phyloP scores from a whole-genome alignment of 2,113 vertebrate genomes.

The Eurystomus gularis region DNA sequence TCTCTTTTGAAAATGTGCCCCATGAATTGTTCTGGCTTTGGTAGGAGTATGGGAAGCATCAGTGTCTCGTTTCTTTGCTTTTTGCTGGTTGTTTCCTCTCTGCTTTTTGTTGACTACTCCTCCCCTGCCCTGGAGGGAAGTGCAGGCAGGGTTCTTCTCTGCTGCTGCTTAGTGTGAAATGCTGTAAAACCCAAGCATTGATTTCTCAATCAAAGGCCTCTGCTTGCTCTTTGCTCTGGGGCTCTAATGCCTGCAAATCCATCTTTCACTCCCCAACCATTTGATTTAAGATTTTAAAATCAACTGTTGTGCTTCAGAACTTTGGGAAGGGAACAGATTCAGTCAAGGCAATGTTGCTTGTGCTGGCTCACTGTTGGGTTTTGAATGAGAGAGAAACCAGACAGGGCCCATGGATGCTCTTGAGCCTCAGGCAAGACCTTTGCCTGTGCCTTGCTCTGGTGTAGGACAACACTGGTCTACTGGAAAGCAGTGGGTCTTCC shows the following conservation, averaged over 20 bases:
- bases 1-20: not conserved
- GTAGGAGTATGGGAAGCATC: not conserved
- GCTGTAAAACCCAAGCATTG: slow-evolving; percentile 15
- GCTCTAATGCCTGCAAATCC: slow-evolving; percentile 24
- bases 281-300: slow-evolving; percentile 3
- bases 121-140: not conserved
- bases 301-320: not conserved
- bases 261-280: not conserved
- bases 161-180: not conserved
- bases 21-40: not conserved
- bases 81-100: not conserved
- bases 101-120: not conserved
- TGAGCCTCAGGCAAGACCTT: not conserved
- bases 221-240: not conserved
- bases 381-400: not conserved
- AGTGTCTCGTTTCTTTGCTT: not conserved
- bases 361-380: not conserved
- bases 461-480: fast-evolving
- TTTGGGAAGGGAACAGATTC: not conserved
- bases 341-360: not conserved
- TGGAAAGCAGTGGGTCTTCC: not conserved
- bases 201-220: slow-evolving; percentile 41
- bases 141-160: not conserved
- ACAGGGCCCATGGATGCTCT: not conserved
- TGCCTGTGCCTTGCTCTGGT: too few relatives aligned